These are phyloP conservation scores for Pantherophis alleghaniensis DNA, from an alignment of 2,797 vertebrate species.

Conservation along the genomic window DNA sequence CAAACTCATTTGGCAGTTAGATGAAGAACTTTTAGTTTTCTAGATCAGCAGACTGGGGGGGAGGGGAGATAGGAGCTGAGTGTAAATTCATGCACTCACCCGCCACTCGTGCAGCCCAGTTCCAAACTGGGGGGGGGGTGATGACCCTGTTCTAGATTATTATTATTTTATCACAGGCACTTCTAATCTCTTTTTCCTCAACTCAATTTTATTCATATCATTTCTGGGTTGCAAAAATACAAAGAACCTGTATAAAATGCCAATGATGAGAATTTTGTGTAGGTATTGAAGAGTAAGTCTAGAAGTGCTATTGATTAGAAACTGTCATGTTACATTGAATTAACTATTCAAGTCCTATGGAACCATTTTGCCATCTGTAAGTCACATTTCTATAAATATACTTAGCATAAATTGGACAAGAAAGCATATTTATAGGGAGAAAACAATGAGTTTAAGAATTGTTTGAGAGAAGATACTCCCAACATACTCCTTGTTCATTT, in stretches of 20 bases:
- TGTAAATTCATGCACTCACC: background rate
- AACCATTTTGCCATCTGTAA: background rate
- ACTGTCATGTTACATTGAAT: background rate
- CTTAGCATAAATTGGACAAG: background rate
- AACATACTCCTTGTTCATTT: background rate
- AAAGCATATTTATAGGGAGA: background rate
- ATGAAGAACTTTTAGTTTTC: background rate
- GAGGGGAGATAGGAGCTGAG: accelerated
- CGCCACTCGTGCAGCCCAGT: background rate
- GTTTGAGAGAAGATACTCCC: background rate
- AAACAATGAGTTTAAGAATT: background rate
- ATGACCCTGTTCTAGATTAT: background rate
- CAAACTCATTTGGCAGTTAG: background rate
- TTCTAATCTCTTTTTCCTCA: background rate
- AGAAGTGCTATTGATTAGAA: background rate
- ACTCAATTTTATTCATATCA: background rate
- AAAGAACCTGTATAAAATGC: background rate
- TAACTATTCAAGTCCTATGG: background rate
- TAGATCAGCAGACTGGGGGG: background rate
- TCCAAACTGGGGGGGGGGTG: background rate
- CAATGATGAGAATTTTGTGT: background rate
- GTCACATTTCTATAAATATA: background rate
- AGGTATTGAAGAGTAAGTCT: background rate
- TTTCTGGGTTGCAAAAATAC: background rate
- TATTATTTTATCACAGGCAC: background rate